A percentile compares a stretch with the other conserved stretches of the same genome.
Conservation (phyloP, 2,797 vertebrate species). For the Crenuchus spilurus region DNA sequence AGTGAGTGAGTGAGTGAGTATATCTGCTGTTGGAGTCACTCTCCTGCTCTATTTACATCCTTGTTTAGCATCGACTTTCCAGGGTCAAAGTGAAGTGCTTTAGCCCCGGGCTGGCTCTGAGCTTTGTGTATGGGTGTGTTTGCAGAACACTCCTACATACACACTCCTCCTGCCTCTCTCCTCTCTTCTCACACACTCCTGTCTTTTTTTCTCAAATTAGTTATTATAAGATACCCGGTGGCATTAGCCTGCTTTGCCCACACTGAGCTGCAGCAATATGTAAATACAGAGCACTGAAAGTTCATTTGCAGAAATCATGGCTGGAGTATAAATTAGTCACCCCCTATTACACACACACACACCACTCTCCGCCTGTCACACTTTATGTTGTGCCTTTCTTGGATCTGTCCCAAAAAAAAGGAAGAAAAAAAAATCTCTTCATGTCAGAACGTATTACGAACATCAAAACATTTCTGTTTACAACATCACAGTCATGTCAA, state of each 20-base stretch:
- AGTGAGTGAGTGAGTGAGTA: conserved; percentile 59
- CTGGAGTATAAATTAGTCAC: conserved; percentile 47
- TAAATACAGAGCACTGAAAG: conserved; percentile 61
- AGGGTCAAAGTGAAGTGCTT: conserved; percentile 65
- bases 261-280: conserved; percentile 63
- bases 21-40: conserved; percentile 52
- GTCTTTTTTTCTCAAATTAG: conserved; percentile 49
- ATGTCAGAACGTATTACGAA: conserved; percentile 82
- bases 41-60: conserved; percentile 65
- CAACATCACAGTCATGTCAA: conserved; percentile 83
- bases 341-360: neutral
- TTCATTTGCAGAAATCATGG: conserved; percentile 50
- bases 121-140: conserved; percentile 68
- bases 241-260: conserved; percentile 46
- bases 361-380: conserved; percentile 19
- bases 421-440: conserved; percentile 70
- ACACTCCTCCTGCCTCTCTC: conserved; percentile 15
- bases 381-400: conserved; percentile 61
- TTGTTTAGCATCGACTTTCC: conserved; percentile 70
- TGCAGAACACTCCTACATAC: conserved; percentile 53
- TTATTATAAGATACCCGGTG: conserved; percentile 64
- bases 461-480: conserved; percentile 94
- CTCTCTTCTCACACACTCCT: conserved; percentile 28
- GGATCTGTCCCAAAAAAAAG: conserved; percentile 77
- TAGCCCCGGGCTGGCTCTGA: conserved; percentile 67